Percentiles rank a stretch among this genome's conserved stretches.
Evolutionary conservation across 2,888 invertebrate species (phyloP).

Genomic region (Andrena minutula): DNA sequence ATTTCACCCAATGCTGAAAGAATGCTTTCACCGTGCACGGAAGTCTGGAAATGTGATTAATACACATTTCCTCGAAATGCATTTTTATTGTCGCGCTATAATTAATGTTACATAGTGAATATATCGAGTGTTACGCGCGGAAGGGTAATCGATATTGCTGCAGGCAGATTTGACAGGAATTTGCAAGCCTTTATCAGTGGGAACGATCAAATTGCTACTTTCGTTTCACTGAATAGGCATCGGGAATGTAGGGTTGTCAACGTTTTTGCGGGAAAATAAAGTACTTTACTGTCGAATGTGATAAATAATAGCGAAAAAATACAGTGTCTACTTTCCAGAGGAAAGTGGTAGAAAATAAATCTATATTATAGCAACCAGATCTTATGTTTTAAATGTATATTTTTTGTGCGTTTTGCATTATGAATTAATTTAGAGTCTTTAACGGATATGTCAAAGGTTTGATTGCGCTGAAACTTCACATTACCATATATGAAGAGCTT

Average conservation of each 20-base stretch:
- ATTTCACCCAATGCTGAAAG: conserved; percentile 11
- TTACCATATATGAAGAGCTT: no score
- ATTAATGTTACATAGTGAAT: not conserved
- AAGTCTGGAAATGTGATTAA: conserved; percentile 18
- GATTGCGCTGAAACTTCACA: no score
- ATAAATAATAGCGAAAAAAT: no score
- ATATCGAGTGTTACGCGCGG: not conserved
- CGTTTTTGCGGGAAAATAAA: no score
- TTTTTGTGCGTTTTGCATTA: no score
- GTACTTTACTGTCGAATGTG: no score
- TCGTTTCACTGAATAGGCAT: not conserved
- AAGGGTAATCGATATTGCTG: not conserved
- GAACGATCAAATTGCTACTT: not conserved
- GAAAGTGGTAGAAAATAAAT: no score
- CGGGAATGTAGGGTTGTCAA: not conserved
- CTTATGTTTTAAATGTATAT: no score
- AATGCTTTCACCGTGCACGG: conserved; percentile 59
- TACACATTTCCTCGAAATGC: not conserved
- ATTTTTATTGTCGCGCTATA: conserved; percentile 8
- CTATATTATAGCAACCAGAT: no score
- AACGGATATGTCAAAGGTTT: no score
- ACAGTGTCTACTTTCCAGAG: no score
- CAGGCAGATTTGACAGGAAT: not conserved
- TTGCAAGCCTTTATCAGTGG: not conserved
- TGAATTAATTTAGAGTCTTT: no score